Evolutionary conservation across 2,113 vertebrate species (phyloP), one percentile per base, ranked within the genome.

Genomic region (Forbesichthys agassizii): DNA sequence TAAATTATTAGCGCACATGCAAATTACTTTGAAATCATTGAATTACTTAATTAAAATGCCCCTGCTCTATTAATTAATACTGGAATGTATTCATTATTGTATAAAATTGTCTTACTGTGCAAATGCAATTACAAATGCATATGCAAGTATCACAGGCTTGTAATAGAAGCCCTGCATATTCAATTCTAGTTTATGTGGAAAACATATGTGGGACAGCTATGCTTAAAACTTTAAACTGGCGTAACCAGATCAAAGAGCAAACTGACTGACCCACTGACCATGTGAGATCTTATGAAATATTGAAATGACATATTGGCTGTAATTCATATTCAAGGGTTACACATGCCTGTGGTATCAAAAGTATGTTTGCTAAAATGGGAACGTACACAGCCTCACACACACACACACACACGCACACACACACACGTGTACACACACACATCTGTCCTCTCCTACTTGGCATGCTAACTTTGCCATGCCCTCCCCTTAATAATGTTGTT

Each of bases 361-460:
- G 61, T 36, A 60, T 49, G 52, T 70, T 74, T 53, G 64, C 80
- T 85, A 81, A 81, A 83, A 73, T 77, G 60, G 78, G 69, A 76
- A 76, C 58, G 65, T 33, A 42, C 36, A 42, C 62, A 61, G 70
- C 77, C 77, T 83, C 80, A 27, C 27, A 27, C 27, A 27, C 27
- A 27, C 27, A 27, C 2, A 27, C 27, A 27, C 27, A 3, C 48
- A 10, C 48, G 1, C 8, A 12, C 48, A 9, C 12, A 10, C 48
- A 49, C 48, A 49, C 9, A 10, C 12, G 3, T 3, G 27, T 3
- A 27, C 27, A 27, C 27, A 27, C 36, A 42, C 36, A 6, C 69
- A 77, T 78, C 82, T 84, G 79, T 86, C 80, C 68, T 52, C 57
- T 10, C 69, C 86, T 89, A 20, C 70, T 81, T 84, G 84, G 77